These are phyloP conservation scores for Tachuris rubrigastra DNA, from an alignment of 2,113 vertebrate species.

Conservation along the genomic window DNA sequence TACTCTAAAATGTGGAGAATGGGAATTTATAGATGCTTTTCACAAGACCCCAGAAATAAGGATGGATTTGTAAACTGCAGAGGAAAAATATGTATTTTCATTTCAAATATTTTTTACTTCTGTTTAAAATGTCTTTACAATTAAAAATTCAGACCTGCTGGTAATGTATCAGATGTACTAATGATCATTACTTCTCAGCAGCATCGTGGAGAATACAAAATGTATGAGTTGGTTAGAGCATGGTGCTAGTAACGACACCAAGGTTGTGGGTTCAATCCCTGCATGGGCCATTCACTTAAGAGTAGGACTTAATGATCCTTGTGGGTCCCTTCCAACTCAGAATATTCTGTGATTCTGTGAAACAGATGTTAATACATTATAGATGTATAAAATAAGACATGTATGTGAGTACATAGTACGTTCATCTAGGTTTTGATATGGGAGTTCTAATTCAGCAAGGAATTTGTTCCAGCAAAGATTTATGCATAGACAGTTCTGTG, in stretches of 20 bases:
- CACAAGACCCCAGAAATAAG: background rate
- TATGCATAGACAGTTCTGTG: background rate
- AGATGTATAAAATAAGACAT: background rate
- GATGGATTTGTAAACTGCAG: background rate
- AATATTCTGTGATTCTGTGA: background rate
- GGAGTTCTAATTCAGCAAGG: background rate
- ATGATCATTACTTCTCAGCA: background rate
- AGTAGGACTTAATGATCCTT: background rate
- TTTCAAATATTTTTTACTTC: background rate
- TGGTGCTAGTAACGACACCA: background rate
- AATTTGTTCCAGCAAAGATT: background rate
- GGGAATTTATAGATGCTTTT: background rate
- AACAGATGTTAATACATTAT: background rate
- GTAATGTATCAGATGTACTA: background rate
- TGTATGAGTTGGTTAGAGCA: background rate
- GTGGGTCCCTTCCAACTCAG: background rate
- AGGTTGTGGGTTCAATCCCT: background rate
- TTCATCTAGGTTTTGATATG: background rate
- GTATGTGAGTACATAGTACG: background rate
- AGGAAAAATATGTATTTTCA: background rate
- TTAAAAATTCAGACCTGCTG: background rate
- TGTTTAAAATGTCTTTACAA: background rate
- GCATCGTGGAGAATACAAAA: background rate
- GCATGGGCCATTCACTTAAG: background rate
- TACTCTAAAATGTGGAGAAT: background rate